Percentiles rank a stretch among this genome's conserved stretches.
These are phyloP conservation scores for Etheostoma perlongum DNA, from an alignment of 2,797 vertebrate species.

Conservation along the genomic window DNA sequence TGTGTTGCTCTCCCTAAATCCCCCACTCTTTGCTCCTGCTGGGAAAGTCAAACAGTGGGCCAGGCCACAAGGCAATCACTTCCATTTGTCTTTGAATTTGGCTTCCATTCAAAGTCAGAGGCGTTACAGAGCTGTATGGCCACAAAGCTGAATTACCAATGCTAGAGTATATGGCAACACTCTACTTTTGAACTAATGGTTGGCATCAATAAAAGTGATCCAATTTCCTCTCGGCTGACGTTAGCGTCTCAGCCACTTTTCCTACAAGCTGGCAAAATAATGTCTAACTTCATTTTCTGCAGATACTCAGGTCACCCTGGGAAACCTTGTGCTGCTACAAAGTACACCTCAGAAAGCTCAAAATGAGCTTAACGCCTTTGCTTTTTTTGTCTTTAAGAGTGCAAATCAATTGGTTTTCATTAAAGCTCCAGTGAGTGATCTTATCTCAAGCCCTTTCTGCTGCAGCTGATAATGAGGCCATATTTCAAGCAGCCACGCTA, in stretches of 20 bases:
- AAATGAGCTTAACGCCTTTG: constrained; percentile 40
- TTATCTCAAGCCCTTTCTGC: constrained; percentile 69
- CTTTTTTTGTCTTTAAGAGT: constrained; percentile 55
- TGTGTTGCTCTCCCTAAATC: constrained; percentile 50
- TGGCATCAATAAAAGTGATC: constrained; percentile 57
- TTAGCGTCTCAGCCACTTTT: constrained; percentile 31
- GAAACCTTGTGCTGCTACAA: constrained; percentile 35
- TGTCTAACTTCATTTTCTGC: constrained; percentile 51
- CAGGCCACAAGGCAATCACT: constrained; percentile 57
- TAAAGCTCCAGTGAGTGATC: constrained; percentile 70
- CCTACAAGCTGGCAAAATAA: constrained; percentile 52
- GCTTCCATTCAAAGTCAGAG: constrained; percentile 51
- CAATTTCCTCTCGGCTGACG: constrained; percentile 41
- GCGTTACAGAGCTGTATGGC: constrained; percentile 37
- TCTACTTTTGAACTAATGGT: constrained; percentile 48
- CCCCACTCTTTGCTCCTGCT: constrained; percentile 53
- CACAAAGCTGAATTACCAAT: constrained; percentile 38
- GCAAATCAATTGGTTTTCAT: constrained; percentile 83
- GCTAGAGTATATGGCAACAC: constrained; percentile 26
- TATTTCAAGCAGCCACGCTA: constrained; percentile 74
- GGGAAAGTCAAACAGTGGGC: constrained; percentile 70
- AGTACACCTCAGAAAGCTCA: constrained; percentile 19
- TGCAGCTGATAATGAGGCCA: constrained; percentile 78
- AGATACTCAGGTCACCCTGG: constrained; percentile 63
- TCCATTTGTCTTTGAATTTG: constrained; percentile 67